Percentiles rank a stretch among this genome's conserved stretches.
Evolutionary conservation across 2,113 vertebrate species (phyloP).

Genomic region (Clarias macrocephalus): DNA sequence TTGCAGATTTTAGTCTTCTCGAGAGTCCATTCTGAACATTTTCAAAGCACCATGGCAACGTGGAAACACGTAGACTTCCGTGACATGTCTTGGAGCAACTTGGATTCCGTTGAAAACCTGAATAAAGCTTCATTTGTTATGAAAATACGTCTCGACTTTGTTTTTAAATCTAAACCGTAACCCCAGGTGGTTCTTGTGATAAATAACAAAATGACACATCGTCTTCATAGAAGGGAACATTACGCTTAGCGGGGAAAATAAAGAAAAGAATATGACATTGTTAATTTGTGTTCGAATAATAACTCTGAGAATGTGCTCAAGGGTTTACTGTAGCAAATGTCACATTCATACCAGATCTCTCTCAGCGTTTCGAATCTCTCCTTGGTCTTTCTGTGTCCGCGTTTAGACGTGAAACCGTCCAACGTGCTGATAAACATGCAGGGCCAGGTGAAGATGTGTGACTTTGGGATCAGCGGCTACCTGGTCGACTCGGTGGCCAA

Average conservation of each 20-base stretch:
- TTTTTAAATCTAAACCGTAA: background rate
- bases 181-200: background rate
- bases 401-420: slow-evolving; percentile 92
- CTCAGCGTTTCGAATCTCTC: background rate
- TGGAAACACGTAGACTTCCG: background rate
- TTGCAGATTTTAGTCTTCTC: background rate
- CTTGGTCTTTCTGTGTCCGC: background rate
- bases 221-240: background rate
- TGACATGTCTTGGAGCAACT: background rate
- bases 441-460: slow-evolving; percentile 98
- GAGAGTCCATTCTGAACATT: background rate
- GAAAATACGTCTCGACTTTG: background rate
- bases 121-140: background rate
- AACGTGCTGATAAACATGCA: slow-evolving; percentile 94
- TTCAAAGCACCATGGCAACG: background rate
- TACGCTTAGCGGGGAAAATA: background rate
- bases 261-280: background rate
- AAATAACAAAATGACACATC: background rate
- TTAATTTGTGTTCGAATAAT: background rate
- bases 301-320: background rate
- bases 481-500: slow-evolving; percentile 96
- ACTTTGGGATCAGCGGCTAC: slow-evolving; percentile 97
- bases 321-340: background rate
- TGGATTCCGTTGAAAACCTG: background rate
- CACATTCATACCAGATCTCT: background rate